These are phyloP conservation scores for Tympanoctomys barrerae DNA, from an alignment of 2,797 vertebrate genomes.

Conservation along the genomic window DNA sequence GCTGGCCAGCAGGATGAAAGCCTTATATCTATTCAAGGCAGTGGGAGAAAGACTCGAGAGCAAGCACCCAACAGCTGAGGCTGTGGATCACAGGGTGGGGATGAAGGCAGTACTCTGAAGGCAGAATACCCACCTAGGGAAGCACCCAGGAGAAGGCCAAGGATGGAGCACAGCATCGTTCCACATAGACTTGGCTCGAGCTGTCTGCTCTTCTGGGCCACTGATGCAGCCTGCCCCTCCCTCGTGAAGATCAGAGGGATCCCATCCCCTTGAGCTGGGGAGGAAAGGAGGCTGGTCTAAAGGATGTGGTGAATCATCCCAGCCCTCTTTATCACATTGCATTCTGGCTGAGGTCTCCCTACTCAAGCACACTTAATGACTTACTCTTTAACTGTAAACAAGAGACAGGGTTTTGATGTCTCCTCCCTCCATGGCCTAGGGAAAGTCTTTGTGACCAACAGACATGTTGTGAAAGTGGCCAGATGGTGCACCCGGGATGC, in stretches of 20 bases:
- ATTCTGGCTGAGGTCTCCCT: constrained; percentile 38
- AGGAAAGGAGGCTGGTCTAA: constrained; percentile 61
- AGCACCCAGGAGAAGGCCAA: constrained; percentile 65
- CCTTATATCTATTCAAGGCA: background rate
- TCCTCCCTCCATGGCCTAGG: background rate
- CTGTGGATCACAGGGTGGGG: background rate
- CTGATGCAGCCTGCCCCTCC: background rate
- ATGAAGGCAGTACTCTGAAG: background rate
- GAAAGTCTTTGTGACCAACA: background rate
- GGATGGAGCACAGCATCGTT: constrained; percentile 50
- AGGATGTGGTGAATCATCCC: constrained; percentile 51
- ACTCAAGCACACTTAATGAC: constrained; percentile 53
- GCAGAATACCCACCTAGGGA: constrained; percentile 47
- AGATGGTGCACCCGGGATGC: constrained; percentile 24
- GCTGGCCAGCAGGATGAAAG: background rate
- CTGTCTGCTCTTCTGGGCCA: background rate
- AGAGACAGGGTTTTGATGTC: background rate
- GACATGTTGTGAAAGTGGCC: background rate
- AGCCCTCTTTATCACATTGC: constrained; percentile 26
- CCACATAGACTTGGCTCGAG: background rate
- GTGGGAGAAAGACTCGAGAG: background rate
- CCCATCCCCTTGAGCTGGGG: constrained; percentile 23
- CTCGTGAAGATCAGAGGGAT: background rate
- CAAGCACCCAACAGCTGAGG: background rate
- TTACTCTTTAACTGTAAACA: constrained; percentile 56